Conservation (phyloP, 2,113 vertebrate genomes). For the Pao palembangensis region DNA sequence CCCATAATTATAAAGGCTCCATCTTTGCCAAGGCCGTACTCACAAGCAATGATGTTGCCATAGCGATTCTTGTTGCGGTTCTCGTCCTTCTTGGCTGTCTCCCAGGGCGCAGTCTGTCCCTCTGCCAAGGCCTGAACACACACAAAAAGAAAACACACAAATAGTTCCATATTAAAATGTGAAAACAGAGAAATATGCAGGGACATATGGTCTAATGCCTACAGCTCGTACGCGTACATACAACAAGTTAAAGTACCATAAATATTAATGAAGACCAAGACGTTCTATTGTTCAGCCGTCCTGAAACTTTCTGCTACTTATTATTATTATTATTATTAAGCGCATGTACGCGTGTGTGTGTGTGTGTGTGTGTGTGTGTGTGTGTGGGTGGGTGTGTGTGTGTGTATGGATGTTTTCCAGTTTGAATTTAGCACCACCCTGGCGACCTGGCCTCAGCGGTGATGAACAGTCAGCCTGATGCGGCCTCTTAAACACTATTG, state of each 20-base stretch:
- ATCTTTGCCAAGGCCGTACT: constrained; percentile 67
- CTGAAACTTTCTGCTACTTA: too few species aligned
- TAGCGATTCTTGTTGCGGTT: constrained; percentile 99
- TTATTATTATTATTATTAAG: too few species aligned
- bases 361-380: too few species aligned
- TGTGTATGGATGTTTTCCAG: too few species aligned
- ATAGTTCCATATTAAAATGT: constrained; percentile 2
- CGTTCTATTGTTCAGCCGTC: too few species aligned
- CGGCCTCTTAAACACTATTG: too few species aligned
- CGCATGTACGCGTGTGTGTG: too few species aligned
- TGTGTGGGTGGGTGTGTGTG: too few species aligned
- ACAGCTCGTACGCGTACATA: constrained; percentile 24
- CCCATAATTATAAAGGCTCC: background rate
- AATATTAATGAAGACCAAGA: constrained; percentile 47
- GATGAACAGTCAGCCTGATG: too few species aligned
- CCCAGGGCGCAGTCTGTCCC: constrained; percentile 95
- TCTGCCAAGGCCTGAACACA: constrained; percentile 85
- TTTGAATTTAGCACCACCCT: too few species aligned
- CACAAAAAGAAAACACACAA: constrained; percentile 16
- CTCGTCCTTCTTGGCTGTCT: constrained; percentile 95
- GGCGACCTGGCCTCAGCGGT: too few species aligned
- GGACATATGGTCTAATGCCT: constrained; percentile 39
- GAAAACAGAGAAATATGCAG: constrained; percentile 35
- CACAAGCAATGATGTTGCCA: constrained; percentile 98
- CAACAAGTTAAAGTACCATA: constrained; percentile 24